These are phyloP conservation scores for Pteronura brasiliensis DNA, from an alignment of 2,113 vertebrate species.

Conservation along the genomic window DNA sequence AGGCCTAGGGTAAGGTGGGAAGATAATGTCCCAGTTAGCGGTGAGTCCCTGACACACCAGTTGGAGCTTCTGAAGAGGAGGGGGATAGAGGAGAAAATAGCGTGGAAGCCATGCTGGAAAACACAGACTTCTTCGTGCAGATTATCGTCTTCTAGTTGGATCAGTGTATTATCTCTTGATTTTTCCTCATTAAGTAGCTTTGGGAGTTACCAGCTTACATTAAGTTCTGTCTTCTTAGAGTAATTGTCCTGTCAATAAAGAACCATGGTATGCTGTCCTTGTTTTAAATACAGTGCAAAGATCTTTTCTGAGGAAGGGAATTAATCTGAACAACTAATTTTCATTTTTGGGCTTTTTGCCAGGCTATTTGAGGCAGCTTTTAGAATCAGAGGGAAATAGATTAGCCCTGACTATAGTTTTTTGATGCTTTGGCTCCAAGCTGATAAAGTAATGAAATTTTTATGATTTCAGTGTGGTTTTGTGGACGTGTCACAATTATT, in stretches of 20 bases:
- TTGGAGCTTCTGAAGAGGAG: neutral
- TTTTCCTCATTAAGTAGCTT: constrained; percentile 57
- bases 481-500: constrained; percentile 46
- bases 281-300: constrained; percentile 70
- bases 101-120: neutral
- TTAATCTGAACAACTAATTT: constrained; percentile 76
- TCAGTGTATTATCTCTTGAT: neutral
- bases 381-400: constrained; percentile 51
- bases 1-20: too few species aligned
- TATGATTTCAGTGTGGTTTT: constrained; percentile 52
- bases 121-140: fast-evolving
- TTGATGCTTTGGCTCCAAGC: constrained; percentile 71
- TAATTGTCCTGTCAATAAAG: constrained; percentile 66
- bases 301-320: constrained; percentile 60
- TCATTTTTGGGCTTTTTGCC: constrained; percentile 62
- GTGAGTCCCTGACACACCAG: neutral
- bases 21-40: neutral
- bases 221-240: constrained; percentile 49
- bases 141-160: fast-evolving
- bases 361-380: constrained; percentile 31
- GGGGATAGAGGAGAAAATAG: too few species aligned
- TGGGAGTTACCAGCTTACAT: neutral
- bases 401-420: constrained; percentile 63
- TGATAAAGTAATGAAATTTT: constrained; percentile 59
- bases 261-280: neutral